Evolutionary conservation across 2,113 vertebrate species (phyloP), one percentile per base, ranked within the genome.

Genomic region (Rhea pennata): DNA sequence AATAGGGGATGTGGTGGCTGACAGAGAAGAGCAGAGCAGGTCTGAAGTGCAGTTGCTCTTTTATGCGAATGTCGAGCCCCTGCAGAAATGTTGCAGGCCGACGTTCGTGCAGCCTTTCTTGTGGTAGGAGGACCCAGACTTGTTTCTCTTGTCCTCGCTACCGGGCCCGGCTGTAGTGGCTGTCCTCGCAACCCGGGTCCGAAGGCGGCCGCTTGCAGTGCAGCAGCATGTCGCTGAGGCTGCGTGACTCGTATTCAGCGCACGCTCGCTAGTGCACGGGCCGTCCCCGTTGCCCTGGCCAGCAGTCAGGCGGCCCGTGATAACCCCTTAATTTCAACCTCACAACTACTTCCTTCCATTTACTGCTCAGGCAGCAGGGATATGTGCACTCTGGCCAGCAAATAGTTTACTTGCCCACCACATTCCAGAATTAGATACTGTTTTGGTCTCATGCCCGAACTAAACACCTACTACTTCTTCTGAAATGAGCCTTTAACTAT

Each of bases 1-100:
- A 95, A 39, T 93, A 90, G 87, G 96, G 95, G 94, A 95, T 96
- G 95, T 96, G 92, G 96, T 80, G 72, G 67, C 75, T 88, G 82
- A 74, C 71, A 91, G 87, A 93, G 75, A 90, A 91, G 83, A 91
- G 82, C 71, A 84, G 84, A 77, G 86, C 82, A 81, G 53, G 70
- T 73, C 87, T 95, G 66, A 94, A 85, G 59, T 4, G 51, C 82
- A 5, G 84, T 79, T 65, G 24, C 84, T 94, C 80, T 93, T 87
- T 89, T 76, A 59, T 61, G 67, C 70, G 48, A 92, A n/a, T 29
- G 2, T 65, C 1, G 0, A 66, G 36, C 31, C 82, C 81, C 84
- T 64, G 71, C 54, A 88, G 46, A 93, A 91, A 31, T 6, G 50
- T 23, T 70, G 46, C 71, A 67, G 33, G 42, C 51, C 42, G 64